phyloP scores from a whole-genome alignment of 53 echinoderm and acorn worm species.

The Mesocentrotus franciscanus region DNA sequence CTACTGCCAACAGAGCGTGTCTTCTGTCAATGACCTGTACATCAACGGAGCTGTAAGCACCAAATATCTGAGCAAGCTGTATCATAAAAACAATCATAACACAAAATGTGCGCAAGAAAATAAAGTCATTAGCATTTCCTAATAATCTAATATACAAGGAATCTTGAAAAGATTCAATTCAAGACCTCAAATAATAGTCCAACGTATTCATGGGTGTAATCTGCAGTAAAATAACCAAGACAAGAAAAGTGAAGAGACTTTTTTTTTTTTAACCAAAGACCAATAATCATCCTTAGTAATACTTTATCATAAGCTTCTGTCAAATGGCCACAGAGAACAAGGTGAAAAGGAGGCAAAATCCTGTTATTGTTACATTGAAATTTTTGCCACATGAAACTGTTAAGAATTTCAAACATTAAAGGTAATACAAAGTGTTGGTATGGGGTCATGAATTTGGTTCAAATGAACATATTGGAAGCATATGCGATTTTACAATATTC shows the following conservation, averaged over 20 bases:
- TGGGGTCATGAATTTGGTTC: too few species aligned
- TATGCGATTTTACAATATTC: too few species aligned
- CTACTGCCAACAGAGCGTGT: slow-evolving; percentile 81
- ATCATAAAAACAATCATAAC: not conserved
- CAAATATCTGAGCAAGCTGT: slow-evolving; percentile 79
- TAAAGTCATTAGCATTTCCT: not conserved
- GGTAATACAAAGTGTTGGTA: too few species aligned
- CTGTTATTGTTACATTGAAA: too few species aligned
- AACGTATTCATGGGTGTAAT: not conserved
- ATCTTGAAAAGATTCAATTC: not conserved
- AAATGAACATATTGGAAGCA: too few species aligned
- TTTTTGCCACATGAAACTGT: too few species aligned
- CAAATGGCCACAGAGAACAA: not conserved
- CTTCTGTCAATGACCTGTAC: slow-evolving; percentile 76
- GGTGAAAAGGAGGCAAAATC: not conserved
- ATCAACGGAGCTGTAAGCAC: slow-evolving; percentile 79
- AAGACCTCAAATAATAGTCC: not conserved
- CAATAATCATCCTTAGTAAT: not conserved
- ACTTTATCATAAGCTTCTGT: not conserved
- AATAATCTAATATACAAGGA: not conserved
- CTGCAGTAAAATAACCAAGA: not conserved
- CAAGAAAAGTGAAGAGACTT: not conserved
- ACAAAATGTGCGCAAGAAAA: not conserved
- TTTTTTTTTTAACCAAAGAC: not conserved
- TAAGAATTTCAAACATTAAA: too few species aligned